phyloP scores from a whole-genome alignment of 2,113 vertebrate species.

The Pterocles burchelli region DNA sequence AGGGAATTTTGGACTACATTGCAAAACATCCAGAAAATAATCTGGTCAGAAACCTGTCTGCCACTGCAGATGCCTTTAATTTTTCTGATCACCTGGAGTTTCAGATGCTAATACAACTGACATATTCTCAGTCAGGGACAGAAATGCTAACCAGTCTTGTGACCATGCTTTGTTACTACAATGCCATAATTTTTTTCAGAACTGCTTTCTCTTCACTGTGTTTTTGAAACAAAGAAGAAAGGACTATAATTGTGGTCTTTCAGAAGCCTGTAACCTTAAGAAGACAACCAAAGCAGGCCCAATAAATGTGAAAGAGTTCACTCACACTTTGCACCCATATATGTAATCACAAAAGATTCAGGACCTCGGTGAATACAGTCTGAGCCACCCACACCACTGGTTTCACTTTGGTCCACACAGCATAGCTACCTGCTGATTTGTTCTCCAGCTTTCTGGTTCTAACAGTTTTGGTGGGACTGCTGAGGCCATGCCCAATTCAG shows the following conservation, averaged over 20 bases:
- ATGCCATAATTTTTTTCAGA: background rate
- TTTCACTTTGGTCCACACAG: background rate
- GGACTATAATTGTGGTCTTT: background rate
- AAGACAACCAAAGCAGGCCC: background rate
- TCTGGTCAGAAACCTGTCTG: background rate
- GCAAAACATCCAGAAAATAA: conserved; percentile 5
- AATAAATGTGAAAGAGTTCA: background rate
- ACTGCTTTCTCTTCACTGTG: background rate
- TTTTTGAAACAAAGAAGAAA: background rate
- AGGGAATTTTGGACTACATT: background rate
- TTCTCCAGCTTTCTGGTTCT: background rate
- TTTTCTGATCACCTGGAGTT: background rate
- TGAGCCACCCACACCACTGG: background rate
- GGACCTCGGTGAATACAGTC: background rate
- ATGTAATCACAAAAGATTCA: background rate
- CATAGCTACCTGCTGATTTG: background rate
- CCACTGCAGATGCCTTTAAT: background rate
- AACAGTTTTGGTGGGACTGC: background rate
- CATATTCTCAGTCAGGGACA: background rate
- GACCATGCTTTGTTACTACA: background rate
- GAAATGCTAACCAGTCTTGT: background rate
- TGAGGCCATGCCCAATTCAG: background rate
- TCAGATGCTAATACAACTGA: background rate
- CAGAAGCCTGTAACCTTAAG: background rate
- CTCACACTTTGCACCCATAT: background rate